Conservation (phyloP, 2,888 invertebrate species). For the Amphipoea lucens region DNA sequence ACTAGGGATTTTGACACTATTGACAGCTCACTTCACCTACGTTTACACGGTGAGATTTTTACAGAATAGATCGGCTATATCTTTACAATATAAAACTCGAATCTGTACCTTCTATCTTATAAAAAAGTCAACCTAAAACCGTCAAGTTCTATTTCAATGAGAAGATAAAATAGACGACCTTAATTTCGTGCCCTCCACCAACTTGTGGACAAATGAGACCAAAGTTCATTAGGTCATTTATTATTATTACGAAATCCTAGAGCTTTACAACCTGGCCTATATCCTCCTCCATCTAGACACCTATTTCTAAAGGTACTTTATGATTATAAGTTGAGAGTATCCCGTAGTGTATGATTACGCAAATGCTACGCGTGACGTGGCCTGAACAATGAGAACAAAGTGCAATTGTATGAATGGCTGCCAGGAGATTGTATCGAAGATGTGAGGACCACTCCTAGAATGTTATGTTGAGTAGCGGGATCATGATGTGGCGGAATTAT, state of each 20-base stretch:
- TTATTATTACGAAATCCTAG: conserved; percentile 8
- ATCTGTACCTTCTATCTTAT: not conserved
- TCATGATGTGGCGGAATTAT: conserved; percentile 17
- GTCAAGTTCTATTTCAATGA: too few relatives aligned
- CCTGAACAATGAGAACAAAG: conserved; percentile 51
- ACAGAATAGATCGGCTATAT: too few relatives aligned
- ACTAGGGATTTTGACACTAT: too few relatives aligned
- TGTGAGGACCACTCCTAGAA: conserved; percentile 46
- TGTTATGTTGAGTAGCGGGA: conserved; percentile 21
- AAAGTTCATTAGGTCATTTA: conserved; percentile 17
- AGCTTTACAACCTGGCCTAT: conserved; percentile 1
- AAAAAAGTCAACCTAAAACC: not conserved
- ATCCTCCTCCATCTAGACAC: conserved; percentile 15
- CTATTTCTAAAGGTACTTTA: conserved; percentile 16
- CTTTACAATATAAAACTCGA: not conserved
- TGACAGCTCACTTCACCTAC: too few relatives aligned
- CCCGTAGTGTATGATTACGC: conserved; percentile 54
- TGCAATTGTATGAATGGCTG: conserved; percentile 57
- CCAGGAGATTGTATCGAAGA: conserved; percentile 44
- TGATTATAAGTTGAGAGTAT: conserved; percentile 46
- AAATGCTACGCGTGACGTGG: conserved; percentile 59
- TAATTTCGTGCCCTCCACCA: not conserved
- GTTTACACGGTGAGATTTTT: too few relatives aligned
- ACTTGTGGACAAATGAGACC: not conserved
- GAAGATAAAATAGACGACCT: not conserved